A percentile compares a stretch with the other conserved stretches of the same genome.
Conservation (phyloP, 2,113 vertebrate genomes). For the Tonatia bakeri region DNA sequence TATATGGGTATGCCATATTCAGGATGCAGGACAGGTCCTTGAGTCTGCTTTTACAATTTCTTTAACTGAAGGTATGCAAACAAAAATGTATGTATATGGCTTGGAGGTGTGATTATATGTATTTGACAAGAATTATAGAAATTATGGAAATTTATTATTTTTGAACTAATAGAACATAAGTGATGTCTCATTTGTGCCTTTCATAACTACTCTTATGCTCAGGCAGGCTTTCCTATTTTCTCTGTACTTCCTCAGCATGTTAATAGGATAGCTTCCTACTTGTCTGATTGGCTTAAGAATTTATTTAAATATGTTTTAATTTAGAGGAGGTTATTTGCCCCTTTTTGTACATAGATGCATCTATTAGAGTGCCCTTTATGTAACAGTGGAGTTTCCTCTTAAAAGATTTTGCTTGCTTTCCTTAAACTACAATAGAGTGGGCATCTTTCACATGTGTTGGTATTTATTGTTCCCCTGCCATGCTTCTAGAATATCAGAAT, state of each 20-base stretch:
- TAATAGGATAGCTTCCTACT: neutral
- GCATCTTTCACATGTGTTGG: slow-evolving; percentile 38
- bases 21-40: neutral
- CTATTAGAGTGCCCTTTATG: neutral
- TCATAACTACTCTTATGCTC: neutral
- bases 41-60: slow-evolving; percentile 6
- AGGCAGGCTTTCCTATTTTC: neutral
- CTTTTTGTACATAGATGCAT: neutral
- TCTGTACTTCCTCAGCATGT: neutral
- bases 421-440: slow-evolving; percentile 19
- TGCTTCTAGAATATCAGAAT: slow-evolving; percentile 19
- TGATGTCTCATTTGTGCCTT: neutral
- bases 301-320: slow-evolving; percentile 38
- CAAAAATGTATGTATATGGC: neutral
- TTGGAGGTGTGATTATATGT: neutral
- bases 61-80: neutral
- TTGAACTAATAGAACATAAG: neutral
- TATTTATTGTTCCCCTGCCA: neutral
- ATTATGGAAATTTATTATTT: neutral
- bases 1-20: neutral
- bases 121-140: slow-evolving; percentile 2
- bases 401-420: slow-evolving; percentile 22
- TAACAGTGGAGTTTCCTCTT: neutral
- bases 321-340: neutral
- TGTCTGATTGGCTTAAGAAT: slow-evolving; percentile 12